Percentiles rank a stretch among this genome's conserved stretches.
Evolutionary conservation across 2,888 invertebrate species (phyloP).

Genomic region (Heliconius ismenius): DNA sequence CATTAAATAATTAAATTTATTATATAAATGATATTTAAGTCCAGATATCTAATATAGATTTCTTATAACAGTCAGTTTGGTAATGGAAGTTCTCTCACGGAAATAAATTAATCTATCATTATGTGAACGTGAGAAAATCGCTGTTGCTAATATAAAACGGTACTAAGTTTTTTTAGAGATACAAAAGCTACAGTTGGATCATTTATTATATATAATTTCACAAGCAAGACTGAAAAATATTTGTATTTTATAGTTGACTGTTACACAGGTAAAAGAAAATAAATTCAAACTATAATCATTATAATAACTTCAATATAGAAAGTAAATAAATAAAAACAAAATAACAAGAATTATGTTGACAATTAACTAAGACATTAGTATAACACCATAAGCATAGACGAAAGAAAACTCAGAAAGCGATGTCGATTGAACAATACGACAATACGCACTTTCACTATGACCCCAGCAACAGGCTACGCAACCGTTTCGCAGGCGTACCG

Average conservation of each 20-base stretch:
- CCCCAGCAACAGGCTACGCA: slow-evolving; percentile 72
- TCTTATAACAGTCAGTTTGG: slow-evolving; percentile 6
- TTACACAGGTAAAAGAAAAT: background rate
- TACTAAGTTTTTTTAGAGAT: slow-evolving; percentile 21
- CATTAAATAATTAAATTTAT: background rate
- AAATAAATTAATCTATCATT: slow-evolving; percentile 41
- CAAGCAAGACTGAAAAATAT: background rate
- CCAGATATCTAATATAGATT: slow-evolving; percentile 1
- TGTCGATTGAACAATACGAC: slow-evolving; percentile 54
- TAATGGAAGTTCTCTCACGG: slow-evolving; percentile 31
- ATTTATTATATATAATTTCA: slow-evolving; percentile 10
- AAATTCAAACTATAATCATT: background rate
- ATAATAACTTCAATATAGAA: background rate
- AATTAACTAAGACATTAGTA: slow-evolving; percentile 1
- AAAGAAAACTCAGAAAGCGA: slow-evolving; percentile 39
- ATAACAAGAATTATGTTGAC: background rate
- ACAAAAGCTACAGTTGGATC: slow-evolving; percentile 2
- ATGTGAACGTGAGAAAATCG: slow-evolving; percentile 46
- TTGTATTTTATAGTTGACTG: background rate
- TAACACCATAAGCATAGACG: slow-evolving; percentile 15
- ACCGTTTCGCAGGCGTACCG: slow-evolving; percentile 75
- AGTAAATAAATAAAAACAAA: background rate
- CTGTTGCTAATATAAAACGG: slow-evolving; percentile 39
- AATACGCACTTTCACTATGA: slow-evolving; percentile 74
- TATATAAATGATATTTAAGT: background rate